These are phyloP conservation scores for Lutjanus erythropterus DNA, from an alignment of 2,113 vertebrate genomes.

Conservation along the genomic window DNA sequence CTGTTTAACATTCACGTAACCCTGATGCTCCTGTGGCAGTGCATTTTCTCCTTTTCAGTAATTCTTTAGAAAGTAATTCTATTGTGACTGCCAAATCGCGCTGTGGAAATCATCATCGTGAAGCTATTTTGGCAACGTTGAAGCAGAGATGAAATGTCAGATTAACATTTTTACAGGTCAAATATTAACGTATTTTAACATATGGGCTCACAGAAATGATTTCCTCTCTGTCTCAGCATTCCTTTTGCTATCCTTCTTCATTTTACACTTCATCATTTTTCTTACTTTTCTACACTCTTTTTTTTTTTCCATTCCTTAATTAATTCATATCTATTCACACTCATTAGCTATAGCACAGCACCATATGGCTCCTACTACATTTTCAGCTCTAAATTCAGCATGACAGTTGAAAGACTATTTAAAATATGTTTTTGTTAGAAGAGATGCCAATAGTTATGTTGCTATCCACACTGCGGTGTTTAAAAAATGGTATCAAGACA, in stretches of 20 bases:
- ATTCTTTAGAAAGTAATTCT: neutral
- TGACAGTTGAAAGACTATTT: slow-evolving; percentile 31
- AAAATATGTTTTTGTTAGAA: slow-evolving; percentile 36
- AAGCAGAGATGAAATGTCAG: neutral
- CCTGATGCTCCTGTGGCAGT: neutral
- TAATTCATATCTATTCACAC: slow-evolving; percentile 58
- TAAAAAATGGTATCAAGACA: slow-evolving; percentile 15
- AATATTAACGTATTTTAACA: slow-evolving; percentile 26
- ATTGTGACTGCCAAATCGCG: neutral
- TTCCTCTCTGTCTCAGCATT: slow-evolving; percentile 22
- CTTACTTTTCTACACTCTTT: slow-evolving; percentile 5
- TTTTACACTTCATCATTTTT: slow-evolving; percentile 24
- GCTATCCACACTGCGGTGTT: neutral
- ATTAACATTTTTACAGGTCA: slow-evolving; percentile 15
- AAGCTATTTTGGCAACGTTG: neutral
- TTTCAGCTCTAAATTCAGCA: slow-evolving; percentile 51
- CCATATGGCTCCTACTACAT: slow-evolving; percentile 63
- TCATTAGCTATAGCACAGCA: slow-evolving; percentile 53
- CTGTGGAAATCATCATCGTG: neutral
- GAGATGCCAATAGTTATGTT: slow-evolving; percentile 22
- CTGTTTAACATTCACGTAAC: slow-evolving; percentile 26
- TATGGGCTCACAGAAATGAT: slow-evolving; percentile 15
- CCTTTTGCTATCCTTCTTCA: slow-evolving; percentile 28
- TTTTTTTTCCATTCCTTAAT: slow-evolving; percentile 44
- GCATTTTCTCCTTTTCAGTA: neutral